These are phyloP conservation scores for Steromphala cineraria DNA, from an alignment of 2,888 invertebrate genomes.

Conservation along the genomic window DNA sequence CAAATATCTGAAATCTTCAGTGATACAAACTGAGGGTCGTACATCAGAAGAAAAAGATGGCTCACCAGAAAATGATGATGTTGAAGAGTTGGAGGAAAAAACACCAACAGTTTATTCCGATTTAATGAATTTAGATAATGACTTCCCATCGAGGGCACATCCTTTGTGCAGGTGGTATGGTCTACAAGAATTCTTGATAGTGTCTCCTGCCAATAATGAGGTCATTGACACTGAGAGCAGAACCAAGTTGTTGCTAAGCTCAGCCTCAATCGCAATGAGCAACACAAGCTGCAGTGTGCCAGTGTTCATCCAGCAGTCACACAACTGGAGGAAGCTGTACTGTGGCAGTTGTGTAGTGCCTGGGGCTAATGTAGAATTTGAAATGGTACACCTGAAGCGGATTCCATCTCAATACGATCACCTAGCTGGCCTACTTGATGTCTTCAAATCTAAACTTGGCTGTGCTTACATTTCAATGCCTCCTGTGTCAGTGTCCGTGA, in stretches of 20 bases:
- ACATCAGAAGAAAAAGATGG: slow-evolving; percentile 34
- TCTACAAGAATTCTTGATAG: slow-evolving; percentile 86
- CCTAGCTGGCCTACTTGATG: slow-evolving; percentile 85
- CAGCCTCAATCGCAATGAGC: slow-evolving; percentile 86
- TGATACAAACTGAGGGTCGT: not conserved
- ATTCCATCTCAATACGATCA: slow-evolving; percentile 88
- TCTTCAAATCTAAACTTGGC: slow-evolving; percentile 91
- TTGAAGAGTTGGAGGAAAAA: slow-evolving; percentile 51
- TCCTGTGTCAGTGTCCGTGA: slow-evolving; percentile 84
- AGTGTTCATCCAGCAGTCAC: slow-evolving; percentile 89
- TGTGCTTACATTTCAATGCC: slow-evolving; percentile 68
- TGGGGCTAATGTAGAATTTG: slow-evolving; percentile 88
- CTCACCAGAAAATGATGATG: slow-evolving; percentile 29
- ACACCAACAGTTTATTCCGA: slow-evolving; percentile 67
- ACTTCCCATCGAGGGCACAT: slow-evolving; percentile 79
- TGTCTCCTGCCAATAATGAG: slow-evolving; percentile 81
- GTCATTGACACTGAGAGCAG: slow-evolving; percentile 76
- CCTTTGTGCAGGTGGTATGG: slow-evolving; percentile 81
- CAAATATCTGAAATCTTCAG: slow-evolving; percentile 52
- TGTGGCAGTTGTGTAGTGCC: slow-evolving; percentile 86
- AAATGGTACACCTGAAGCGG: slow-evolving; percentile 90
- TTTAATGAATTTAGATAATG: slow-evolving; percentile 77
- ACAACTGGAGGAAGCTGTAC: slow-evolving; percentile 85
- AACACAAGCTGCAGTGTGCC: slow-evolving; percentile 89
- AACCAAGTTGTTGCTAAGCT: slow-evolving; percentile 87